Evolutionary conservation across 2,888 invertebrate species (phyloP).

Genomic region (Ecdyonurus torrentis): DNA sequence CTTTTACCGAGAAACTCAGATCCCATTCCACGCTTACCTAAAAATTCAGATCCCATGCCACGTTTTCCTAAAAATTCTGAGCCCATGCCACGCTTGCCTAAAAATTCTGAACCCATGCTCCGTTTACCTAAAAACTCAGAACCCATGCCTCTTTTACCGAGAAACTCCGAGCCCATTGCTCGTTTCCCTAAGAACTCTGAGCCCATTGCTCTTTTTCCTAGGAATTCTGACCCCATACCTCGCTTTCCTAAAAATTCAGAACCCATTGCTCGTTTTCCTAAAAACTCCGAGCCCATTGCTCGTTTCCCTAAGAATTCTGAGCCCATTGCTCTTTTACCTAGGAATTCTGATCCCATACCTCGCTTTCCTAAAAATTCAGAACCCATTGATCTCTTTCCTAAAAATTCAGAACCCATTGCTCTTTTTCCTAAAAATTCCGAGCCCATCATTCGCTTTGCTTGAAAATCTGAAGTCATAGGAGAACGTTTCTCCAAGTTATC

Average conservation of each 20-base stretch:
- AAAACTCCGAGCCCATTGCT: conserved; percentile 10
- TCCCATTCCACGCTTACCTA: conserved; percentile 10
- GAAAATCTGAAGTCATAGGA: conserved; percentile 8
- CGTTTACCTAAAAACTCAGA: conserved; percentile 13
- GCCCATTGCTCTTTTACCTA: conserved; percentile 11
- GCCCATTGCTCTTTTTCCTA: neutral
- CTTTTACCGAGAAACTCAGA: conserved; percentile 12
- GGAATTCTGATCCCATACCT: conserved; percentile 11
- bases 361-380: conserved; percentile 7
- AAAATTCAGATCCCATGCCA: conserved; percentile 9
- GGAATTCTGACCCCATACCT: conserved; percentile 8
- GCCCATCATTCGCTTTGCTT: conserved; percentile 7
- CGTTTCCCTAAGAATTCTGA: conserved; percentile 11
- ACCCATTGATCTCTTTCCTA: conserved; percentile 11
- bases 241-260: conserved; percentile 13
- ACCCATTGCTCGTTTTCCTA: conserved; percentile 10
- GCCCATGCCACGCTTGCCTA: conserved; percentile 4
- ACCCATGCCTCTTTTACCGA: conserved; percentile 10
- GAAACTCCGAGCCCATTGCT: conserved; percentile 9
- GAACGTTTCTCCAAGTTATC: neutral
- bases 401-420: conserved; percentile 11
- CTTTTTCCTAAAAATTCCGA: conserved; percentile 11
- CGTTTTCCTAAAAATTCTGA: conserved; percentile 13
- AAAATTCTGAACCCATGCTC: conserved; percentile 9
- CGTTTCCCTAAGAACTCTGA: conserved; percentile 10